A percentile compares a stretch with the other conserved stretches of the same genome.
Evolutionary conservation across 92 coral and sea anemone genomes (phyloP).

Genomic region (Zoanthus sansibaricus): DNA sequence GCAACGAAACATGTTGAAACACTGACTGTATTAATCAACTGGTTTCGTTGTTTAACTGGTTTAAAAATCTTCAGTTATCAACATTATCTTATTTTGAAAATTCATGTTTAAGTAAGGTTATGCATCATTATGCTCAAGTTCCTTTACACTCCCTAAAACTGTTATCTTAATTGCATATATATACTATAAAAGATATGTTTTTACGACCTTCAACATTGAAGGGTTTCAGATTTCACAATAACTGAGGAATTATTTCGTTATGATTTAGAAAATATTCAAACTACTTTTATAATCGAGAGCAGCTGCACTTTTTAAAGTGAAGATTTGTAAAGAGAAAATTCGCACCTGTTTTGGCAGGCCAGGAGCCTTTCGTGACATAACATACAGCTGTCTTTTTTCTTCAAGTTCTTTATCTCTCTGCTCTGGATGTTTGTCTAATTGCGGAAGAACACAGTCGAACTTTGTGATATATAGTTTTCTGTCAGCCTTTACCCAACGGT

Average conservation of each 20-base stretch:
- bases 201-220: background rate
- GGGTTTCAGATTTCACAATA: background rate
- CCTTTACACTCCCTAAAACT: too few relatives aligned
- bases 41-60: too few relatives aligned
- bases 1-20: background rate
- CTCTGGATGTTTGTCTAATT: constrained; percentile 83
- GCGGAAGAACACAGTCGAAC: constrained; percentile 93
- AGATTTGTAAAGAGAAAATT: background rate
- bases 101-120: background rate
- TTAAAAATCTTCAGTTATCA: too few relatives aligned
- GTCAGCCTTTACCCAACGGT: constrained; percentile 94
- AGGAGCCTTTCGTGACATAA: constrained; percentile 85
- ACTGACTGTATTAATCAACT: background rate
- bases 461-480: constrained; percentile 77
- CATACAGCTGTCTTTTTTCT: constrained; percentile 82
- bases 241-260: background rate
- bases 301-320: background rate
- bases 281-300: too few relatives aligned
- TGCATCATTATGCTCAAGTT: too few relatives aligned
- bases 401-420: constrained; percentile 85
- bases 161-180: too few relatives aligned
- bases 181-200: background rate
- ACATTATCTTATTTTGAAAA: too few relatives aligned
- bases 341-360: constrained; percentile 98
- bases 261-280: background rate